Evolutionary conservation across 2,113 vertebrate species (phyloP).

Genomic region (Aix galericulata): DNA sequence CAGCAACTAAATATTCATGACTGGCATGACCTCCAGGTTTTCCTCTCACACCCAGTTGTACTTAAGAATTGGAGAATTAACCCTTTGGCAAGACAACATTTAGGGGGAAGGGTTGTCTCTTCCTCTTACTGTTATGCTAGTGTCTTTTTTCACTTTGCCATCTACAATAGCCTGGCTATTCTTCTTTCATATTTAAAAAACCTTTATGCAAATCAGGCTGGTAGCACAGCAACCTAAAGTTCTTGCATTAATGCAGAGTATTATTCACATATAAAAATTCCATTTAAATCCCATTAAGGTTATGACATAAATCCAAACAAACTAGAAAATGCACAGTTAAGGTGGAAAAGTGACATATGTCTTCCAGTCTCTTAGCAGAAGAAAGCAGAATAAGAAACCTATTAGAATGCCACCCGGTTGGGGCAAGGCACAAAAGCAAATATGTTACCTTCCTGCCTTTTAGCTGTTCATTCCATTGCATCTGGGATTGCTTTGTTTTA

Average conservation of each 20-base stretch:
- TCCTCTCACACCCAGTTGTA: not conserved
- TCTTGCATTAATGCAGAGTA: conserved; percentile 77
- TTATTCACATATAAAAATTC: conserved; percentile 83
- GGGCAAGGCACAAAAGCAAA: conserved; percentile 30
- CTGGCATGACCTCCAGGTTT: not conserved
- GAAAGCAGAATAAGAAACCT: conserved; percentile 57
- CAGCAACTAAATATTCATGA: conserved; percentile 50
- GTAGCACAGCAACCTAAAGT: conserved; percentile 70
- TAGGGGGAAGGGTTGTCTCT: not conserved
- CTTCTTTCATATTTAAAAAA: conserved; percentile 81
- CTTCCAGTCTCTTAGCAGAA: conserved; percentile 70
- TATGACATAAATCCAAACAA: conserved; percentile 85
- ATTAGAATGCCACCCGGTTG: conserved; percentile 47
- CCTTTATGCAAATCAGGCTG: conserved; percentile 78
- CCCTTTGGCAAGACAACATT: not conserved
- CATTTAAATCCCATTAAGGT: conserved; percentile 86
- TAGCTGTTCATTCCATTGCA: not conserved
- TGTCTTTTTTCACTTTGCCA: conserved; percentile 16
- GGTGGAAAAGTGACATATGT: conserved; percentile 80
- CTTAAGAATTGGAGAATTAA: conserved; percentile 31
- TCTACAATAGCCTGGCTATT: conserved; percentile 71
- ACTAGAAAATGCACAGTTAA: conserved; percentile 80
- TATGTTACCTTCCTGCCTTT: conserved; percentile 50
- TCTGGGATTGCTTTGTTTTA: conserved; percentile 44
- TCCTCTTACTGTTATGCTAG: not conserved